Percentiles rank a stretch among this genome's conserved stretches.
Conservation (phyloP, 2,888 invertebrate species). For the Coleophora deauratella region DNA sequence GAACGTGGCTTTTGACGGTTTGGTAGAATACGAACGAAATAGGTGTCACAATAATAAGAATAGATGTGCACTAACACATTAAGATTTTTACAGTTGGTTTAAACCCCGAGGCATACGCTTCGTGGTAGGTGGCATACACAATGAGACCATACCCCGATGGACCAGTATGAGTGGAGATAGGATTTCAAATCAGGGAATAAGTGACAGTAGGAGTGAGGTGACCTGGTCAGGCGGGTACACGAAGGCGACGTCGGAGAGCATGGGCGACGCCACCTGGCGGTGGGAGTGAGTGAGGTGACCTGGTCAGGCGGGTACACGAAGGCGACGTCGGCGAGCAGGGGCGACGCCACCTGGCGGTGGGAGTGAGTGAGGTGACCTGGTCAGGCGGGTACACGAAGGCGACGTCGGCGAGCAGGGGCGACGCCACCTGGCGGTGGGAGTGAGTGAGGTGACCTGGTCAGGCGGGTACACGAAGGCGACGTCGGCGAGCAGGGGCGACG, state of each 20-base stretch:
- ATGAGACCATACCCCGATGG: no score
- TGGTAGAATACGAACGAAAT: no score
- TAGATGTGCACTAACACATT: no score
- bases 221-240: constrained; percentile 48
- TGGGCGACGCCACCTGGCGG: constrained; percentile 70
- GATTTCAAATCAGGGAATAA: no score
- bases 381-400: constrained; percentile 70
- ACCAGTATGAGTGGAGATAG: no score
- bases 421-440: constrained; percentile 79
- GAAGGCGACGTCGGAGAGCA: constrained; percentile 70
- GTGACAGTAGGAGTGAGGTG: not conserved
- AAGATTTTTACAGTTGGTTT: no score
- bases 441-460: constrained; percentile 59
- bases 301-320: no score
- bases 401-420: constrained; percentile 49
- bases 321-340: no score
- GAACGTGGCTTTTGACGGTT: no score
- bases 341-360: not conserved
- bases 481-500: constrained; percentile 23
- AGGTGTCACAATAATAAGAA: no score
- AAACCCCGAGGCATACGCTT: no score
- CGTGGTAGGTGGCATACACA: no score
- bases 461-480: constrained; percentile 28
- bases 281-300: constrained; percentile 61
- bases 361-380: not conserved